phyloP scores from a whole-genome alignment of 2,888 invertebrate species.

The Andricus quercusramuli region DNA sequence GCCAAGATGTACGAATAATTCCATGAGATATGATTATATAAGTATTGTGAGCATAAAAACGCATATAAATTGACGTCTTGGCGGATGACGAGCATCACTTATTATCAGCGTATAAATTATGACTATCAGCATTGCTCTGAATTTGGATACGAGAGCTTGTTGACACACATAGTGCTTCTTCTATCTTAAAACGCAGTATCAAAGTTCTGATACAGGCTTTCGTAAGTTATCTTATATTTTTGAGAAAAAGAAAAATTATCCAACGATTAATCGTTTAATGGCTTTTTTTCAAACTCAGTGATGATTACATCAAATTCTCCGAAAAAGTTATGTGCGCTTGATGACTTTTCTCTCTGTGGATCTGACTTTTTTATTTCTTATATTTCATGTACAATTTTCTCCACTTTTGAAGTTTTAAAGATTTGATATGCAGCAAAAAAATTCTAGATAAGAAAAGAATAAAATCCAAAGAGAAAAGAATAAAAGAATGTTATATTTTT shows the following conservation, averaged over 20 bases:
- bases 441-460: not conserved
- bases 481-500: too few species aligned
- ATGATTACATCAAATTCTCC: not conserved
- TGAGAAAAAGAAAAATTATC: not conserved
- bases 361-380: not conserved
- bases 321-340: not conserved
- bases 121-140: conserved; percentile 47
- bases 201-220: conserved; percentile 43
- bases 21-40: conserved; percentile 44
- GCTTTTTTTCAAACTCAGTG: not conserved
- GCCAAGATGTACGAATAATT: not conserved
- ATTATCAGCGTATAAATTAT: conserved; percentile 48
- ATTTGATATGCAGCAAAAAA: too few species aligned
- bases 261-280: too few species aligned
- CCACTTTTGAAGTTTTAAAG: not conserved
- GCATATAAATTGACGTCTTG: conserved; percentile 42
- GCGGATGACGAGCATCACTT: conserved; percentile 41
- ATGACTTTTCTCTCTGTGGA: not conserved
- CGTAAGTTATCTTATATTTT: conserved; percentile 43
- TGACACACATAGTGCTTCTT: conserved; percentile 49
- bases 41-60: conserved; percentile 48
- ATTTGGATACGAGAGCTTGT: conserved; percentile 44
- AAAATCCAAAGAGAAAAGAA: not conserved
- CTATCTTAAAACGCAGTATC: conserved; percentile 38
- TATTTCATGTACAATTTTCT: not conserved